These are phyloP conservation scores for Otolemur garnettii DNA, from an alignment of 2,113 vertebrate species.

Conservation along the genomic window DNA sequence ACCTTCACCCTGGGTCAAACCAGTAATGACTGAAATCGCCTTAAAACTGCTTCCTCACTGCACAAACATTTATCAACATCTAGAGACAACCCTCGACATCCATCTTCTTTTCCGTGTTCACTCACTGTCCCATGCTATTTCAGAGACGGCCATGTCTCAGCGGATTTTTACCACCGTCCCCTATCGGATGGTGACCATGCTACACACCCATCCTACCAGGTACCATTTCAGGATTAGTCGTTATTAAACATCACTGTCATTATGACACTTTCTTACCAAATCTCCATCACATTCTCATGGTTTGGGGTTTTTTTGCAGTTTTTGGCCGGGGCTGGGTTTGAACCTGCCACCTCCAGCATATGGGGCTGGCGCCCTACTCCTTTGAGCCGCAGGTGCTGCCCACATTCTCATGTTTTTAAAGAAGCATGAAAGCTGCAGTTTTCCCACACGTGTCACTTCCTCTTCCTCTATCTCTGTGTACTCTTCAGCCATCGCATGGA, in stretches of 20 bases:
- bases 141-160: not conserved
- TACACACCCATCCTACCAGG: too few species aligned
- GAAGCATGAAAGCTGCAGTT: rapidly evolving
- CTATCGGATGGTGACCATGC: rapidly evolving
- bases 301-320: not conserved
- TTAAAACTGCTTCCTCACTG: not conserved
- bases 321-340: too few species aligned
- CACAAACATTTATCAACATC: not conserved
- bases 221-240: rapidly evolving
- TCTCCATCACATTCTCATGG: rapidly evolving
- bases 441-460: not conserved
- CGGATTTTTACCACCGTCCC: rapidly evolving
- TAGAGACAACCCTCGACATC: rapidly evolving
- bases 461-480: not conserved
- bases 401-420: rapidly evolving
- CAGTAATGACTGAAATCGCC: not conserved
- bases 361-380: too few species aligned
- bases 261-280: rapidly evolving
- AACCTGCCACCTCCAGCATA: too few species aligned
- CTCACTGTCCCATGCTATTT: not conserved
- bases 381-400: too few species aligned
- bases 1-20: not conserved
- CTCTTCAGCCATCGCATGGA: rapidly evolving
- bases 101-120: not conserved
- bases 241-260: rapidly evolving